A percentile compares a stretch with the other conserved stretches of the same genome.
These are phyloP conservation scores for Drosophila mulleri DNA, from an alignment of 2,888 invertebrate species.

Conservation along the genomic window DNA sequence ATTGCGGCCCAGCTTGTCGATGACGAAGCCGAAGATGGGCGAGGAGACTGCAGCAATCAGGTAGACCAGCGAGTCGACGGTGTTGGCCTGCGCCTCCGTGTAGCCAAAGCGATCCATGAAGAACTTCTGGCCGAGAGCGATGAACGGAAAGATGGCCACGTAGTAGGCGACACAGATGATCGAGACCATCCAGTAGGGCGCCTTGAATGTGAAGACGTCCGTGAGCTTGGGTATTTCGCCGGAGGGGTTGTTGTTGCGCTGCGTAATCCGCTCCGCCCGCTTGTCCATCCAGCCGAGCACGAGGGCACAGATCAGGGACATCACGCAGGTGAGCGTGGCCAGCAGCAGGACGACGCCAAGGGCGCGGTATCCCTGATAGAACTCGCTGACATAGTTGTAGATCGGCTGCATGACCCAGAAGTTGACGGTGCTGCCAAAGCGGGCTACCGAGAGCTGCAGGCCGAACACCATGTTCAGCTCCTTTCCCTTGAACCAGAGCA, in stretches of 20 bases:
- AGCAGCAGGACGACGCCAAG: conserved; percentile 91
- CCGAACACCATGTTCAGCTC: conserved; percentile 99
- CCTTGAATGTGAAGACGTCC: conserved; percentile 92
- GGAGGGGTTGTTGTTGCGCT: conserved; percentile 87
- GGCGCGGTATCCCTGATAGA: conserved; percentile 89
- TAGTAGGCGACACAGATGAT: conserved; percentile 97
- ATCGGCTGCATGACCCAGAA: conserved; percentile 96
- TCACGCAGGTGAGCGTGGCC: conserved; percentile 93
- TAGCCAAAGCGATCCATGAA: conserved; percentile 93
- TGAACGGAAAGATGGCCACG: conserved; percentile 97
- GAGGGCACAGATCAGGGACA: conserved; percentile 93
- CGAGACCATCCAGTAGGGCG: conserved; percentile 95
- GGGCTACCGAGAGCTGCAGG: conserved; percentile 96
- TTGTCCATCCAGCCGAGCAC: conserved; percentile 93
- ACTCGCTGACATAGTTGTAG: conserved; percentile 90
- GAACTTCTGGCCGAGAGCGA: conserved; percentile 97
- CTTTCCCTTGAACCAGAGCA: conserved; percentile 98
- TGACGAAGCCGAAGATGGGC: conserved; percentile 94
- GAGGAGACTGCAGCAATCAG: conserved; percentile 93
- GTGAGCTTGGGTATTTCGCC: conserved; percentile 89
- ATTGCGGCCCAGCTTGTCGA: conserved; percentile 96
- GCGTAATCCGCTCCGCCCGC: conserved; percentile 91
- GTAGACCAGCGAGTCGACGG: conserved; percentile 94
- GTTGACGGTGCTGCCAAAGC: conserved; percentile 97
- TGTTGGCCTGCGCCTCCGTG: conserved; percentile 90